These are phyloP conservation scores for Bucorvus abyssinicus DNA, from an alignment of 2,797 vertebrate genomes.

Conservation along the genomic window DNA sequence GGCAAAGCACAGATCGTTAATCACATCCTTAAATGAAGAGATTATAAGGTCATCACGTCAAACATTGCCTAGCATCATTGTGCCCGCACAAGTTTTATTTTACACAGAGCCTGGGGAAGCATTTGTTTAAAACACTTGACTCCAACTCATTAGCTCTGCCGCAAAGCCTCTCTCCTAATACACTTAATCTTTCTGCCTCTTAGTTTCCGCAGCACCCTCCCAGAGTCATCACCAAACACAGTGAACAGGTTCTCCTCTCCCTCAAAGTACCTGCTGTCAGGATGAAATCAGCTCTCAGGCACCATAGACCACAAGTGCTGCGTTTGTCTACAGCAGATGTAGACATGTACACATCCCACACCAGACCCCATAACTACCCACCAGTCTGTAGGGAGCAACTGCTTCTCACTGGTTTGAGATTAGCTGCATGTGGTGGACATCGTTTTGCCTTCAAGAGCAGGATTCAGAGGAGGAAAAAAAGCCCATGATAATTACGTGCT, in stretches of 20 bases:
- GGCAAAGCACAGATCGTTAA: constrained; percentile 23
- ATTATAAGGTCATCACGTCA: constrained; percentile 43
- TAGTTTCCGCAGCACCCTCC: neutral
- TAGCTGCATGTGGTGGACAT: fast-evolving
- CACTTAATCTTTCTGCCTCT: constrained; percentile 12
- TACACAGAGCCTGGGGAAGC: neutral
- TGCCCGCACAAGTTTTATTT: constrained; percentile 44
- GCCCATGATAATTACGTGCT: neutral
- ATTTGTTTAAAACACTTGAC: constrained; percentile 22
- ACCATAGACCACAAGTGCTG: neutral
- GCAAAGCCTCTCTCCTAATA: neutral
- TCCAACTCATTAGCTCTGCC: neutral
- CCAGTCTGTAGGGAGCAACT: fast-evolving
- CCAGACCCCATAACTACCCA: neutral
- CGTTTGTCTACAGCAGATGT: neutral
- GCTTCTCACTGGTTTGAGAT: neutral
- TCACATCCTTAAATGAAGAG: constrained; percentile 27
- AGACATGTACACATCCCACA: neutral
- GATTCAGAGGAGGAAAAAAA: neutral
- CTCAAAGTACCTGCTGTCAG: neutral
- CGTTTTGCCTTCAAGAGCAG: neutral
- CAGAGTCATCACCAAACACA: fast-evolving
- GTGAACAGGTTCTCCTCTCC: neutral
- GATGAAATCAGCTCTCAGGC: neutral
- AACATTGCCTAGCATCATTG: neutral